These are phyloP conservation scores for Cyanistes caeruleus DNA, from an alignment of 2,113 vertebrate species.

Conservation along the genomic window DNA sequence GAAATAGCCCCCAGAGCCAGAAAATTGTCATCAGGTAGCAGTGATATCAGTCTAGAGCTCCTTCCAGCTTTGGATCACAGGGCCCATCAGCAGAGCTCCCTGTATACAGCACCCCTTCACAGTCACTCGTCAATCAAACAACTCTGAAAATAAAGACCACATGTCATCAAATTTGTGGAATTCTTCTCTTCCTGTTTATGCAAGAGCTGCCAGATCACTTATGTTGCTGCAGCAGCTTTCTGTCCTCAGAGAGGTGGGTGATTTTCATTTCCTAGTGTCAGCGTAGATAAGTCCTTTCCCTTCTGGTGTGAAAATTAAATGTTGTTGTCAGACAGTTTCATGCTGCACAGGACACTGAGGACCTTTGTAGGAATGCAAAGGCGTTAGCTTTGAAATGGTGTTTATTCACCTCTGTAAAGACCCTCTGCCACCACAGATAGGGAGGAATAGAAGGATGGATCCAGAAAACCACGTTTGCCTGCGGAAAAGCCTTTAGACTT, in stretches of 20 bases:
- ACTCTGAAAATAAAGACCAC: conserved; percentile 67
- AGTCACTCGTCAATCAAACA: conserved; percentile 65
- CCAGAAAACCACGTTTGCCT: neutral
- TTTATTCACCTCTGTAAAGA: neutral
- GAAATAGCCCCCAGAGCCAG: conserved; percentile 50
- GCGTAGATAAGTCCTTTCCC: neutral
- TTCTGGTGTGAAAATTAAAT: neutral
- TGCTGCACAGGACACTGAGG: neutral
- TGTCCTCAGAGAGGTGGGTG: neutral
- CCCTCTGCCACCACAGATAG: neutral
- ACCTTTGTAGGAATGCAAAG: neutral
- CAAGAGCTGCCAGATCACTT: conserved; percentile 60
- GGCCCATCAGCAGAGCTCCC: conserved; percentile 59
- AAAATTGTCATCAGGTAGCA: conserved; percentile 63
- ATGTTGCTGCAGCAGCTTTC: conserved; percentile 47
- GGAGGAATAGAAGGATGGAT: neutral
- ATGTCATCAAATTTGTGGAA: conserved; percentile 65
- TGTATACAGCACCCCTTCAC: conserved; percentile 41
- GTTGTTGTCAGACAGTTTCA: neutral
- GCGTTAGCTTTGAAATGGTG: neutral
- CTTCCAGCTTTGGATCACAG: conserved; percentile 64
- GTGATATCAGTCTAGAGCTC: conserved; percentile 49
- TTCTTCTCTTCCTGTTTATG: conserved; percentile 67
- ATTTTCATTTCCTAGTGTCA: conserved; percentile 28
- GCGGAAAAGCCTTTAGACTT: neutral